A percentile compares a stretch with the other conserved stretches of the same genome.
Conservation (phyloP, 1,140 invertebrate species). For the Calycopis cecrops region DNA sequence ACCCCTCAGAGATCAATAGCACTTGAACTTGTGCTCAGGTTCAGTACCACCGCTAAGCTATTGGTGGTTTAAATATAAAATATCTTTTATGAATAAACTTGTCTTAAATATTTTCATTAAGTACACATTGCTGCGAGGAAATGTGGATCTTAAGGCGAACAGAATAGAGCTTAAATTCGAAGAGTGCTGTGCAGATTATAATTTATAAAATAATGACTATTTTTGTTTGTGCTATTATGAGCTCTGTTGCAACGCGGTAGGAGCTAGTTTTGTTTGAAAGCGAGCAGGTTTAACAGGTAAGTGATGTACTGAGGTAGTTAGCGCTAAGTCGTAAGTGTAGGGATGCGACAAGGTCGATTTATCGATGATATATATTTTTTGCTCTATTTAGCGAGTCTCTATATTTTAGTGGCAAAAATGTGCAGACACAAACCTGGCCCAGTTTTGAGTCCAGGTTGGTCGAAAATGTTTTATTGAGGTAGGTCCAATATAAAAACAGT, state of each 20-base stretch:
- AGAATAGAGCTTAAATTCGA: not conserved
- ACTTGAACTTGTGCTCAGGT: constrained; percentile 1
- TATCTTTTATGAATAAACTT: constrained; percentile 12
- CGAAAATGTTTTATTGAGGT: too few species aligned
- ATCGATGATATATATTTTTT: not conserved
- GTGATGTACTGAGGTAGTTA: constrained; percentile 12
- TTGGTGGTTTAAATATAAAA: constrained; percentile 5
- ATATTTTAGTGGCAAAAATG: too few species aligned
- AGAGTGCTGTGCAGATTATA: not conserved
- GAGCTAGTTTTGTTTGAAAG: not conserved
- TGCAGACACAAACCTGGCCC: too few species aligned
- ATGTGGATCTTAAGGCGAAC: not conserved
- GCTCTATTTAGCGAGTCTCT: too few species aligned
- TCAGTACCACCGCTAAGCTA: constrained; percentile 1
- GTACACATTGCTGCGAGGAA: not conserved
- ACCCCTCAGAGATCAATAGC: constrained; percentile 5
- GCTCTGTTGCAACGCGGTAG: not conserved
- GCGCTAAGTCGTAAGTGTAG: constrained; percentile 8
- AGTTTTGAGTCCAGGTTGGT: too few species aligned
- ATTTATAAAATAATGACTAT: constrained; percentile 7
- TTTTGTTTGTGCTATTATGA: not conserved
- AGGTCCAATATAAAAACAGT: too few species aligned
- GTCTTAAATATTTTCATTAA: constrained; percentile 8
- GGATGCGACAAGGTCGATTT: not conserved
- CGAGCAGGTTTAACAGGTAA: constrained; percentile 4